These are phyloP conservation scores for Aphidius colemani DNA, from an alignment of 2,888 invertebrate genomes.

Conservation along the genomic window DNA sequence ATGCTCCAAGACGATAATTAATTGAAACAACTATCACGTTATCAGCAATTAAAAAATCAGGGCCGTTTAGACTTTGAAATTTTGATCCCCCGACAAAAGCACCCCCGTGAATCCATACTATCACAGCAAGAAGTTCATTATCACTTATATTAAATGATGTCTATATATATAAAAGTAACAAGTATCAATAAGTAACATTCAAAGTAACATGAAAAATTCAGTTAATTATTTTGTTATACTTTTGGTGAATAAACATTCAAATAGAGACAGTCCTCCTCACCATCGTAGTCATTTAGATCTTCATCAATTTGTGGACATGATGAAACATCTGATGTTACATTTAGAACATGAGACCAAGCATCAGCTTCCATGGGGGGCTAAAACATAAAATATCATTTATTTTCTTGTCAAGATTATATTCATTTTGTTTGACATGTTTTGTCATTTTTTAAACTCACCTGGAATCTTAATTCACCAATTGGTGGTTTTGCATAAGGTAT, in stretches of 20 bases:
- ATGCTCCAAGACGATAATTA: constrained; percentile 41
- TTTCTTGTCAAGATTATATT: neutral
- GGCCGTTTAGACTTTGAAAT: constrained; percentile 30
- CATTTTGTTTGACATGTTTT: neutral
- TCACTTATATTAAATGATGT: neutral
- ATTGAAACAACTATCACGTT: constrained; percentile 40
- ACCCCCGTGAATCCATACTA: constrained; percentile 44
- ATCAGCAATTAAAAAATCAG: constrained; percentile 42
- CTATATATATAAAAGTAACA: too few species aligned
- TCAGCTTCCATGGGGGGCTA: neutral
- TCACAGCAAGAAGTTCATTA: constrained; percentile 28
- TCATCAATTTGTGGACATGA: neutral
- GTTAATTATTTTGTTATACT: too few species aligned
- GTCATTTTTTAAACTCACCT: neutral
- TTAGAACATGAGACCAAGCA: neutral
- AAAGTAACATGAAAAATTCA: too few species aligned
- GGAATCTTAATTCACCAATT: neutral
- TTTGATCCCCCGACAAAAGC: constrained; percentile 32
- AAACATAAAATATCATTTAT: neutral
- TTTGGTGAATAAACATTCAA: neutral
- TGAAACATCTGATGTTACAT: neutral
- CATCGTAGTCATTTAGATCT: neutral
- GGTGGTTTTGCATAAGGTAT: constrained; percentile 3
- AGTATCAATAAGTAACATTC: too few species aligned
- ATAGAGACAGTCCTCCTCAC: neutral